Conservation (phyloP, 2,797 vertebrate genomes). For the Meda fulgida region DNA sequence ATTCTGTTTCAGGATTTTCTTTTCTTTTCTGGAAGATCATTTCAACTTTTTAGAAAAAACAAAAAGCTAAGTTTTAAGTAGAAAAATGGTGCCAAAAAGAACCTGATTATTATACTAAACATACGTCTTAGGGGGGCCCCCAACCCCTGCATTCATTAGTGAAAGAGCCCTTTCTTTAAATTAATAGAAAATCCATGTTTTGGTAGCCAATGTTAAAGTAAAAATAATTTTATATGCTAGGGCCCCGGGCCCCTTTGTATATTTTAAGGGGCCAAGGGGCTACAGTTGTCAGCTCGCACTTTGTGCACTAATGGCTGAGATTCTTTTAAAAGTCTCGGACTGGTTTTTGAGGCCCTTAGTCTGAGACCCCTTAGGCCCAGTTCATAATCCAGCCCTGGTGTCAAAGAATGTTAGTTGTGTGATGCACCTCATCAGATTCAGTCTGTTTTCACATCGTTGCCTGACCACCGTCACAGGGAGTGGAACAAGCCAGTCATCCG, state of each 20-base stretch:
- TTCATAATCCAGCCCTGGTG: background rate
- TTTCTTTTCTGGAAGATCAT: background rate
- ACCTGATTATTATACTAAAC: background rate
- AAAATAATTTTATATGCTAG: background rate
- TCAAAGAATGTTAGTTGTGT: background rate
- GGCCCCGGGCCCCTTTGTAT: background rate
- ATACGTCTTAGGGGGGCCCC: too few relatives aligned
- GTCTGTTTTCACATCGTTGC: conserved; percentile 28
- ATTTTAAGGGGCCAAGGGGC: background rate
- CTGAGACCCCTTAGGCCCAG: background rate
- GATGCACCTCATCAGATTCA: conserved; percentile 38
- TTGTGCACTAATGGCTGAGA: background rate
- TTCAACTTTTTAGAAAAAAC: background rate
- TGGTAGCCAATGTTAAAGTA: too few relatives aligned
- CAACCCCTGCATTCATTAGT: too few relatives aligned
- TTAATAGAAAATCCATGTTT: background rate
- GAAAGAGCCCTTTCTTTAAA: background rate
- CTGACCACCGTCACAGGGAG: conserved; percentile 21
- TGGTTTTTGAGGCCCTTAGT: background rate
- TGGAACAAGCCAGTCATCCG: conserved; percentile 30
- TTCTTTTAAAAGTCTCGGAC: background rate
- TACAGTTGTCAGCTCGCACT: background rate
- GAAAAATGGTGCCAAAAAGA: background rate
- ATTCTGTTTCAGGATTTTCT: background rate
- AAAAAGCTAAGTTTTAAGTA: too few relatives aligned